Evolutionary conservation across 2,888 invertebrate species (phyloP), one percentile per base, ranked within the genome.

Genomic region (Orchestes rusci): DNA sequence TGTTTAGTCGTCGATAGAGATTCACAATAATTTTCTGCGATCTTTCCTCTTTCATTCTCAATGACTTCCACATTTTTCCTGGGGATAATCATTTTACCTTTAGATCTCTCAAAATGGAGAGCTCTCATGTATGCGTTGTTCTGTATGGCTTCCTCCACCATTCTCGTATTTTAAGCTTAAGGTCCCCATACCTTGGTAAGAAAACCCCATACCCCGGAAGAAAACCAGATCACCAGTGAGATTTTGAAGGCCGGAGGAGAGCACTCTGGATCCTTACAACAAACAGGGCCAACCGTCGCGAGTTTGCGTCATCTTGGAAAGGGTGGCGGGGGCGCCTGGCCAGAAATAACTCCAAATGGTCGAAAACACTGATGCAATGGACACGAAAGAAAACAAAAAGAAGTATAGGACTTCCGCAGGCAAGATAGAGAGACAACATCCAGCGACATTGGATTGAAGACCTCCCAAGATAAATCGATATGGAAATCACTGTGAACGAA

Each of bases 191-290:
- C n/a, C n/a, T n/a, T n/a, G n/a, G n/a, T n/a, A n/a, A n/a, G n/a
- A n/a, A n/a, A n/a, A n/a, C n/a, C n/a, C n/a, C n/a, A n/a, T n/a
- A n/a, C n/a, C n/a, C n/a, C n/a, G n/a, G n/a, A n/a, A n/a, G n/a
- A n/a, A n/a, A n/a, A n/a, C 31, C 31, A 31, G 13, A 31, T 30
- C 31, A 12, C 31, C 12, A 30, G 31, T 30, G 31, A 30, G 31
- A 12, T 30, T 8, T 30, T 30, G 12, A 30, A 30, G 31, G 31
- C 31, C 31, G 31, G 31, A 30, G 31, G 31, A 30, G 31, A 30
- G 31, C n/a, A n/a, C n/a, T n/a, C n/a, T n/a, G n/a, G n/a, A n/a
- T n/a, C n/a, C n/a, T 23, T 23, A 23, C 23, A 23, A 23, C 10
- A 10, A 23, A 23, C 23, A 23, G 23, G 7, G 23, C 23, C 23